Conservation (phyloP, 2,888 invertebrate genomes). For the Eustalomyia histrio region DNA sequence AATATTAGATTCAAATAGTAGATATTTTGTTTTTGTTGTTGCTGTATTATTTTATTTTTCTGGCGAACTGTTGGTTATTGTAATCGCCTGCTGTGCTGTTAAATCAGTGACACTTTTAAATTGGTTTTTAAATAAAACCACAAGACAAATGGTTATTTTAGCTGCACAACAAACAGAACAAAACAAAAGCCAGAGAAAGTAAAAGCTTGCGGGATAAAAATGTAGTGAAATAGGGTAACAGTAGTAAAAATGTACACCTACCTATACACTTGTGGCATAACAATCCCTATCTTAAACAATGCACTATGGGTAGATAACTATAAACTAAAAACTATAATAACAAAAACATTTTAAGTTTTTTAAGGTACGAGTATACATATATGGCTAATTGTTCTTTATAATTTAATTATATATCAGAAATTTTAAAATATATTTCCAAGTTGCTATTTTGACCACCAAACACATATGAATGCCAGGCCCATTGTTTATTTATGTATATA, state of each 20-base stretch:
- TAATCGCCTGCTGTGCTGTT: slow-evolving; percentile 43
- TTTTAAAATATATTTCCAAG: no score
- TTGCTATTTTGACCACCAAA: no score
- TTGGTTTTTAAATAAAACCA: slow-evolving; percentile 61
- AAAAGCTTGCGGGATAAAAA: background rate
- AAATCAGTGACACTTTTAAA: slow-evolving; percentile 60
- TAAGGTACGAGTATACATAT: no score
- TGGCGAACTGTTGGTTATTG: slow-evolving; percentile 1
- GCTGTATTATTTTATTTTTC: slow-evolving; percentile 19
- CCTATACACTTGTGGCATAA: slow-evolving; percentile 1
- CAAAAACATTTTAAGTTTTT: no score
- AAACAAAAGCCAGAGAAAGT: no score
- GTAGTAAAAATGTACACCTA: slow-evolving; percentile 2
- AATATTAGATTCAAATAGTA: slow-evolving; percentile 11
- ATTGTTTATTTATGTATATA: no score
- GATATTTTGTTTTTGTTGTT: background rate
- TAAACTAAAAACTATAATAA: no score
- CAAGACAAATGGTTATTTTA: slow-evolving; percentile 56
- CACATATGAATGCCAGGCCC: no score
- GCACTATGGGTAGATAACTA: background rate
- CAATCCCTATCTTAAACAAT: background rate
- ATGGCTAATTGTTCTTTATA: no score
- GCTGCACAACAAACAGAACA: slow-evolving; percentile 4
- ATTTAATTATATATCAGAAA: no score
- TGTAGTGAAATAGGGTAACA: slow-evolving; percentile 5